Conservation (phyloP, 1,140 invertebrate species). For the Bombus haemorrhoidalis region DNA sequence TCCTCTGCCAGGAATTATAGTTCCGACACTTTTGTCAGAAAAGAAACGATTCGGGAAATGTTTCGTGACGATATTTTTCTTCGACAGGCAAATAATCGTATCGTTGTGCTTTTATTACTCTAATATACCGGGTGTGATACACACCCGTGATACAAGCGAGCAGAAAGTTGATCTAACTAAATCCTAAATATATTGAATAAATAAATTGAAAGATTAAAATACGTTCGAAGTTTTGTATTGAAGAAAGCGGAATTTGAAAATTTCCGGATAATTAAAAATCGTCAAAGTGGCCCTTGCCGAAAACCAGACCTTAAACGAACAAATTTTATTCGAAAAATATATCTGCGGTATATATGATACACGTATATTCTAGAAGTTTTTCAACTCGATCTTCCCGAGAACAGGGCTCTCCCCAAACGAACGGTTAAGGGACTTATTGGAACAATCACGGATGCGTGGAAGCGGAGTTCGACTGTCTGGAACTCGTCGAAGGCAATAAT, state of each 20-base stretch:
- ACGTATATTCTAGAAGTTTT: too few relatives aligned
- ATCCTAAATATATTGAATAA: too few relatives aligned
- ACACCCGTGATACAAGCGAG: background rate
- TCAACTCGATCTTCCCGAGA: too few relatives aligned
- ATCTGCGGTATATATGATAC: too few relatives aligned
- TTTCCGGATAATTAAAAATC: background rate
- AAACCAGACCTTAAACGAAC: too few relatives aligned
- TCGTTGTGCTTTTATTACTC: background rate
- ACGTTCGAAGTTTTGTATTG: background rate
- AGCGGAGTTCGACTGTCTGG: background rate
- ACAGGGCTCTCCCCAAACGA: too few relatives aligned
- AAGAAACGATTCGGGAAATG: conserved; percentile 4
- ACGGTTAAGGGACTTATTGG: background rate
- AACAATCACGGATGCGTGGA: background rate
- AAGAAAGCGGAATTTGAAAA: background rate
- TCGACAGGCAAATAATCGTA: background rate
- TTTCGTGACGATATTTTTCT: background rate
- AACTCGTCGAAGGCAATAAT: conserved; percentile 73
- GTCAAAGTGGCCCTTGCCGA: too few relatives aligned
- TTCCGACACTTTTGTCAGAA: background rate
- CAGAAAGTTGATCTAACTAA: background rate
- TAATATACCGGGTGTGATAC: background rate
- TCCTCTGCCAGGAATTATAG: conserved; percentile 28
- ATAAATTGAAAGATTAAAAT: too few relatives aligned
- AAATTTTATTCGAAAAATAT: too few relatives aligned